Conservation (phyloP, 2,113 vertebrate genomes). For the Mastomys natalensis region DNA sequence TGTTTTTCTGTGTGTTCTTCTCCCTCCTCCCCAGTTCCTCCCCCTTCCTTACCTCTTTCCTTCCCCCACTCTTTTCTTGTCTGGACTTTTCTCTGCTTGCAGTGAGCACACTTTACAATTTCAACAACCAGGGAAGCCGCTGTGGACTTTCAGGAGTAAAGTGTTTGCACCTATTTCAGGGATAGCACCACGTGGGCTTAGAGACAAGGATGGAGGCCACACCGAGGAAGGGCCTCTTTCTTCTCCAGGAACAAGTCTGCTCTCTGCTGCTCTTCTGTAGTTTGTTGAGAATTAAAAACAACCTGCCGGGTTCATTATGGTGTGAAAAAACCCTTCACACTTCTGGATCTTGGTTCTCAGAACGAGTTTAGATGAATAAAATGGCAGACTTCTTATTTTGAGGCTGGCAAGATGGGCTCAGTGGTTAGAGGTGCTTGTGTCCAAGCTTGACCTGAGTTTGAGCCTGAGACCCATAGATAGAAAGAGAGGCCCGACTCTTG, state of each 20-base stretch:
- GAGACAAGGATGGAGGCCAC: background rate
- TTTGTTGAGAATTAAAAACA: background rate
- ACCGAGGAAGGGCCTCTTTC: background rate
- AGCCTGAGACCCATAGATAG: background rate
- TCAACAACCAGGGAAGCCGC: background rate
- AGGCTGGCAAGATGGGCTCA: background rate
- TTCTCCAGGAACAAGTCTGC: too few relatives aligned
- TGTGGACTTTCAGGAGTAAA: background rate
- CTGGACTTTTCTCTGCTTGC: background rate
- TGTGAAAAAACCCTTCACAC: background rate
- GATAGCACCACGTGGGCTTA: background rate
- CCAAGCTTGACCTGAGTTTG: background rate
- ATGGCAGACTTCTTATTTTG: background rate
- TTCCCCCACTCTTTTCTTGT: too few relatives aligned
- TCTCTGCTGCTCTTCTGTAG: background rate
- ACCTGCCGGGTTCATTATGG: background rate
- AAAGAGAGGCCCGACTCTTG: background rate
- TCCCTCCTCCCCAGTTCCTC: background rate
- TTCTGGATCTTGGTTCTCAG: background rate
- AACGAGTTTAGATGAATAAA: background rate
- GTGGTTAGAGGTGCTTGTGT: background rate
- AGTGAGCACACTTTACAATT: background rate
- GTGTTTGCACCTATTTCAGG: background rate
- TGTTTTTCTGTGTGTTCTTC: background rate
- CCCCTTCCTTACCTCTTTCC: too few relatives aligned